Percentiles rank a stretch among this genome's conserved stretches.
These are phyloP conservation scores for Microdon myrmicae DNA, from an alignment of 2,888 invertebrate genomes.

Conservation along the genomic window DNA sequence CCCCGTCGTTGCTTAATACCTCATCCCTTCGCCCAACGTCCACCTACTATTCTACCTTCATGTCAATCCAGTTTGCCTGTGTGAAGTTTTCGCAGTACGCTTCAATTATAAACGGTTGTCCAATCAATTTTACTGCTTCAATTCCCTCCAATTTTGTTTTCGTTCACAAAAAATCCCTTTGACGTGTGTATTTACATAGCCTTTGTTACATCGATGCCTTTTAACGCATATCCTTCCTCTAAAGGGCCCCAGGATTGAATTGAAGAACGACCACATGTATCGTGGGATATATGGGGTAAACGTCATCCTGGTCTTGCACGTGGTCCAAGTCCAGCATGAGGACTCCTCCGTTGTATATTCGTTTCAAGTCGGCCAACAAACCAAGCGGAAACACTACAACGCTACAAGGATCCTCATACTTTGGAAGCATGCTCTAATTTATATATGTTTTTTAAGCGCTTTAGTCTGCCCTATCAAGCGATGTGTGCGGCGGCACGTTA, in stretches of 20 bases:
- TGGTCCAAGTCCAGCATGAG: conserved; percentile 22
- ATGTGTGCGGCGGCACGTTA: conserved; percentile 17
- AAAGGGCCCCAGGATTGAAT: conserved; percentile 32
- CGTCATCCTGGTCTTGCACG: too few relatives aligned
- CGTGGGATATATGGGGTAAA: conserved; percentile 15
- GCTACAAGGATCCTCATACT: conserved; percentile 44
- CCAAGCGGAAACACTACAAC: conserved; percentile 50
- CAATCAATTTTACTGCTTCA: conserved; percentile 47
- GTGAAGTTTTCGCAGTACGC: too few relatives aligned
- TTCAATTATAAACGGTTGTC: conserved; percentile 42
- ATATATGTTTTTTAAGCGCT: conserved; percentile 32
- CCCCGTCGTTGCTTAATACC: too few relatives aligned
- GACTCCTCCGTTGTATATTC: conserved; percentile 43
- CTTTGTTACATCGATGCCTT: conserved; percentile 20
- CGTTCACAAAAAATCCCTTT: conserved; percentile 24
- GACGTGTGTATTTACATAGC: too few relatives aligned
- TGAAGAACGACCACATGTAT: conserved; percentile 30
- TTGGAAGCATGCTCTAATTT: conserved; percentile 47
- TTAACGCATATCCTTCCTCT: conserved; percentile 25
- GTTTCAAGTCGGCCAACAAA: conserved; percentile 39
- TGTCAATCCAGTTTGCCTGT: too few relatives aligned
- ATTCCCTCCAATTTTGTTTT: conserved; percentile 43
- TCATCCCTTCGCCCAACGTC: too few relatives aligned
- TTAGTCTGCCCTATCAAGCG: conserved; percentile 2
- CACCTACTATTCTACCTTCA: too few relatives aligned